Base-by-base conservation (phyloP, 2,888 invertebrate genomes). In the Pediacus dermestoides region DNA sequence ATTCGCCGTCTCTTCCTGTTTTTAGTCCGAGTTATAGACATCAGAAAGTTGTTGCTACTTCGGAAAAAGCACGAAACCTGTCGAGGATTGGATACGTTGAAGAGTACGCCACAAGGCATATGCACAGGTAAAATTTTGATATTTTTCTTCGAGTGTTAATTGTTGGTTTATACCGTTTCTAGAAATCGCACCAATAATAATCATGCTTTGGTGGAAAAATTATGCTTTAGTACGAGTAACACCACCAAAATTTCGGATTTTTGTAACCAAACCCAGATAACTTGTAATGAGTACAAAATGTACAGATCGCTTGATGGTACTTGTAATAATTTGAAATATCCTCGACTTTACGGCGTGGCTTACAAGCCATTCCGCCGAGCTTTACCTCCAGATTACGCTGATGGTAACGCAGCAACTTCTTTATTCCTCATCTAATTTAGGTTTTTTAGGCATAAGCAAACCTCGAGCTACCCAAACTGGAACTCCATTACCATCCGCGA, bases 361-460 rank as follows among this genome's bases (percentile, higher is more conserved):
- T 79, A 81, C 61, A 78, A 75, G n/a, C 83, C 87, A 0, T 90
- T 85, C 53, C 74, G 84, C 36, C 76, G 88, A 58, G 75, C 78
- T n/a, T 61, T 90, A 3, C 77, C 81, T 0, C 78, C 89, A 1
- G 80, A 79, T 57, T 91, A 90, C 62, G 79, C 76, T 6, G 88
- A 91, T 61, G 88, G 88, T 72, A 74, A 72, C 63, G 58, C 8
- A n/a, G n/a, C n/a, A n/a, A n/a, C n/a, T n/a, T n/a, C n/a, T n/a
- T n/a, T n/a, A n/a, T n/a, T n/a, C n/a, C n/a, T n/a, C n/a, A n/a
- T n/a, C n/a, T n/a, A n/a, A n/a, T n/a, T n/a, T n/a, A n/a, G n/a
- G n/a, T 12, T 31, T 56, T 57, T 8, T 61, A 82, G 82, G 80
- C 1, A 73, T 82, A 30, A 79, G 80, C 13, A 61, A 75, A 0